phyloP scores from a whole-genome alignment of 1,140 invertebrate genomes.

The Tribolium castaneum region DNA sequence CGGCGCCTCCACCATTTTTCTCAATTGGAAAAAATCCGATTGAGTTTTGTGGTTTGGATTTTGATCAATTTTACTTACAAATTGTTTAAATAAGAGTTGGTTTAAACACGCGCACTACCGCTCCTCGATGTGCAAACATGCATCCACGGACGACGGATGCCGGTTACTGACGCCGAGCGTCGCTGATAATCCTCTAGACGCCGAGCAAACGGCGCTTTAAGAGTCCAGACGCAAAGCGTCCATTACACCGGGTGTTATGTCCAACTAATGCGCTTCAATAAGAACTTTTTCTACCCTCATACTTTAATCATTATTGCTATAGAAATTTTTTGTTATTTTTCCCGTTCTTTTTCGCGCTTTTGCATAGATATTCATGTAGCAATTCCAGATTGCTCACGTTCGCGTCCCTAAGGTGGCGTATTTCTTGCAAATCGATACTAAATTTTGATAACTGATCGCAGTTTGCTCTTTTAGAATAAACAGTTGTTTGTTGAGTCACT shows the following conservation, averaged over 20 bases:
- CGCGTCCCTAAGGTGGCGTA: neutral
- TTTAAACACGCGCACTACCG: constrained; percentile 15
- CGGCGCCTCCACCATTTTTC: constrained; percentile 10
- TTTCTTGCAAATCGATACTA: too few species aligned
- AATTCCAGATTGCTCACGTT: constrained; percentile 3
- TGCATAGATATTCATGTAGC: neutral
- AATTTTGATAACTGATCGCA: neutral
- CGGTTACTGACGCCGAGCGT: constrained; percentile 38
- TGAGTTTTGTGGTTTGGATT: neutral
- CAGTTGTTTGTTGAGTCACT: neutral
- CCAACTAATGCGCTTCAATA: neutral
- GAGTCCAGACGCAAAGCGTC: constrained; percentile 36
- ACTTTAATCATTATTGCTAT: too few species aligned
- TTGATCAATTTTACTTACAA: neutral
- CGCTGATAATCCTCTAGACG: constrained; percentile 43
- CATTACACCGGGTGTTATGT: constrained; percentile 25
- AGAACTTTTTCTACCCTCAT: too few species aligned
- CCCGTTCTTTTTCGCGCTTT: neutral
- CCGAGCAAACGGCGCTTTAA: constrained; percentile 20
- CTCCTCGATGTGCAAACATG: constrained; percentile 10
- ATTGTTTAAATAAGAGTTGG: neutral
- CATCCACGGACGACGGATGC: constrained; percentile 23
- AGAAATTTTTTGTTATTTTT: too few species aligned
- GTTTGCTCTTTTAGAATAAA: neutral
- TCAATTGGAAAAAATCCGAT: neutral